Evolutionary conservation across 30 jellyfish, hydroid and myxozoan species (phyloP).

Genomic region (Sanderia malayensis): DNA sequence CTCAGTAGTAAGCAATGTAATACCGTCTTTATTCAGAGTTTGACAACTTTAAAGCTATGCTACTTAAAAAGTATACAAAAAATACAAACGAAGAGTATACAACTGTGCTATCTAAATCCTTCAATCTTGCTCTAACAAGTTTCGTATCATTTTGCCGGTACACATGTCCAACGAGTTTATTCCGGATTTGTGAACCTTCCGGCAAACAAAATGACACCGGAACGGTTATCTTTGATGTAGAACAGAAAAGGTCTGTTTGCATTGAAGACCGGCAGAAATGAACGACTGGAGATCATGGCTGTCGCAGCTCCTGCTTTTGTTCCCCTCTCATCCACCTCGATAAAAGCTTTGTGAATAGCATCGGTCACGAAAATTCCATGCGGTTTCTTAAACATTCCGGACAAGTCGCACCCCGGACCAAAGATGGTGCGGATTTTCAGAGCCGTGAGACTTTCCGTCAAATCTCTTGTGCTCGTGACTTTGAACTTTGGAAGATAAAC

Average conservation of each 20-base stretch:
- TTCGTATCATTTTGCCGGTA: no score
- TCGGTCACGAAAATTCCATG: conserved; percentile 57
- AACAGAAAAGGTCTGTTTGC: conserved; percentile 86
- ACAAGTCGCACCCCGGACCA: conserved; percentile 52
- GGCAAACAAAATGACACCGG: conserved; percentile 49
- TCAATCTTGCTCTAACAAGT: no score
- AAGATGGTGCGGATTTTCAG: conserved; percentile 60
- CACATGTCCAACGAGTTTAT: not conserved
- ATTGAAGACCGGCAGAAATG: conserved; percentile 42
- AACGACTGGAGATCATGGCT: conserved; percentile 50
- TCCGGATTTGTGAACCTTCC: conserved; percentile 65
- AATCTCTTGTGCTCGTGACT: conserved; percentile 14
- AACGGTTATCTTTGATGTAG: conserved; percentile 51
- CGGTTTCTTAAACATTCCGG: conserved; percentile 53
- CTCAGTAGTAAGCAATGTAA: no score
- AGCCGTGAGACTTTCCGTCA: conserved; percentile 18
- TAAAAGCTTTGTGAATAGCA: conserved; percentile 77
- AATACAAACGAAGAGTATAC: no score
- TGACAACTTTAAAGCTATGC: no score
- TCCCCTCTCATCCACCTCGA: conserved; percentile 85
- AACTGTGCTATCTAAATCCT: no score
- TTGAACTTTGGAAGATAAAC: conserved; percentile 71
- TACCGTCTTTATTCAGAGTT: no score
- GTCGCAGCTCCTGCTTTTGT: conserved; percentile 94
- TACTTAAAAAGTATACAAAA: no score